Base-by-base conservation (phyloP, 2,113 vertebrate species). In the Boulengeromyrus knoepffleri region DNA sequence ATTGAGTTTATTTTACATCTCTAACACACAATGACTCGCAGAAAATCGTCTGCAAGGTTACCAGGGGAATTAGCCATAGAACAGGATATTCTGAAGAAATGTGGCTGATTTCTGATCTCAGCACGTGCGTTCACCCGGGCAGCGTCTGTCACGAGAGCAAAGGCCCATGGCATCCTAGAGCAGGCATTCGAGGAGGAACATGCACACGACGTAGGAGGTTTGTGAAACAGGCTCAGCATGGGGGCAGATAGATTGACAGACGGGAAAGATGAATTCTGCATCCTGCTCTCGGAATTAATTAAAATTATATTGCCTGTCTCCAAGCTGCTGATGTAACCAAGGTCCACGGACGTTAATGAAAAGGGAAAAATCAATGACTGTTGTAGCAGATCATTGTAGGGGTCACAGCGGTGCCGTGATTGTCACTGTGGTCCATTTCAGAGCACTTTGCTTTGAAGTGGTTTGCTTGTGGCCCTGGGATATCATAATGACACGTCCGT, bases 301-400 rank as follows among this genome's bases (percentile, higher is more conserved):
- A 19, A 92, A 53, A 90, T 93, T 94, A 92, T 91, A 90, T 27
- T 90, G 89, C 91, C 91, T 52, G 90, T 90, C 92, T 90, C 50
- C 52, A 70, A 90, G 0, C 0, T 70, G 90, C 91, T 92, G 90
- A 91, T 91, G 94, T 91, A 94, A 94, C 92, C 58, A 58, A 93
- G 91, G 91, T 90, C 91, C 93, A 92, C 90, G 92, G 93, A 92
- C 90, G 89, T 92, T 94, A 93, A 94, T 94, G 91, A 93, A 92
- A 92, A 94, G 83, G 19, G 39, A 85, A 85, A 85, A 85, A 94
- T 95, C 93, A 92, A 94, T 94, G 45, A 85, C 83, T 21, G 21
- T 47, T 47, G 39, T 24, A n/a, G 45, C 42, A n/a, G 83, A 85
- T 45, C 39, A 12, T 10, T 42, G 5, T 17, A 39, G 83, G 24